Base-by-base conservation (phyloP, 1,140 invertebrate genomes). In the Bombus waltoni region DNA sequence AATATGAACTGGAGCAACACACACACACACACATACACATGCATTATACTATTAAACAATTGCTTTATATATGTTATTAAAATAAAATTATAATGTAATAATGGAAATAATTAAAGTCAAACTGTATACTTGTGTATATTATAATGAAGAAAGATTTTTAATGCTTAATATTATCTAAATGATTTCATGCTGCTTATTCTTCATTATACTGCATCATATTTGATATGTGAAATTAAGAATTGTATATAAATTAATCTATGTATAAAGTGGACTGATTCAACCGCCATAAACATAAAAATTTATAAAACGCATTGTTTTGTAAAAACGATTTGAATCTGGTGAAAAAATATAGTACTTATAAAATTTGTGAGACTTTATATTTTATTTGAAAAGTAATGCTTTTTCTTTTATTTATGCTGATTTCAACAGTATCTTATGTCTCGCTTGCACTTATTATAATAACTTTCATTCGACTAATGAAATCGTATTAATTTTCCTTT, bases 381-480 rank as follows among this genome's bases (percentile, higher is more conserved):
- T 65, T 57, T 57, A 74, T 81, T 38, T 35, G 25, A 68, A 59
- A 81, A 47, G 44, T 59, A 66, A 59, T 42, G 66, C 79, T 72
- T 77, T 70, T 11, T 59, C 35, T 87, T 81, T 66, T 81, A 65
- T 73, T 32, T 84, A 78, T 80, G 65, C 40, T 89, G 53, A 85
- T 82, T 87, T 85, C 62, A 88, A 86, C 74, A 71, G 77, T 83
- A 73, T 57, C 74, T 76, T 89, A 72, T 40, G 62, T 44, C 78
- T 81, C 42, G 86, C 85, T 90, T 85, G 75, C 71, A 57, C 66
- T 65, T 73, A 71, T 62, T 35, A 79, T 72, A 88, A 47, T 87
- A 87, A 83, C 47, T 47, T 74, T 68, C 42, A 65, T 78, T 59
- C 73, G 44, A 85, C 83, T 89, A 90, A 90, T 83, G 47, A 68